These are phyloP conservation scores for Bedellia somnulentella DNA, from an alignment of 2,888 invertebrate genomes.

Conservation along the genomic window DNA sequence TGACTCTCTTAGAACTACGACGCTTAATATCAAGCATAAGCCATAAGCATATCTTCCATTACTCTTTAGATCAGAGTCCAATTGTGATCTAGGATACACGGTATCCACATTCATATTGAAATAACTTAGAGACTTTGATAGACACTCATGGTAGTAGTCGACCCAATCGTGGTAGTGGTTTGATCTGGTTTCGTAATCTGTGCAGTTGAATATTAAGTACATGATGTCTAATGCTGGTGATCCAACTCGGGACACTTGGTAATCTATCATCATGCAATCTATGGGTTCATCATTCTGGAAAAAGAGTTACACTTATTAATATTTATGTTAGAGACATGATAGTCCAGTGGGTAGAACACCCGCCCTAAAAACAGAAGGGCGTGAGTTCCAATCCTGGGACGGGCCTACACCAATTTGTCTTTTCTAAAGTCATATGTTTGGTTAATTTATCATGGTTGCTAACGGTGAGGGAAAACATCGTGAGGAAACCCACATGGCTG, in stretches of 20 bases:
- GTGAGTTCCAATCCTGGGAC: no score
- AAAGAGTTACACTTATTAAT: no score
- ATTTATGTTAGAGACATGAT: no score
- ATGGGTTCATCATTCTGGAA: not conserved
- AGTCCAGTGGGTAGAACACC: no score
- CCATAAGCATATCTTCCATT: not conserved
- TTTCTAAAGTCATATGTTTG: no score
- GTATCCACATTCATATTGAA: not conserved
- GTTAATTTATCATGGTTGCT: no score
- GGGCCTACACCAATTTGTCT: no score
- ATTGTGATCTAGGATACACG: slow-evolving; percentile 2
- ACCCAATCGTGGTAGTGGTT: slow-evolving; percentile 6
- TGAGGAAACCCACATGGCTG: no score
- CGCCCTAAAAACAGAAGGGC: no score
- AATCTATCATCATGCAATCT: slow-evolving; percentile 5
- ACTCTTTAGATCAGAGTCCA: slow-evolving; percentile 1
- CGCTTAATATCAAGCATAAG: not conserved
- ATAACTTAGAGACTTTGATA: not conserved
- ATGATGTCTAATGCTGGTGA: slow-evolving; percentile 2
- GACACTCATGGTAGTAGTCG: slow-evolving; percentile 3
- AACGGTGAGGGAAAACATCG: no score
- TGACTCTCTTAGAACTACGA: not conserved
- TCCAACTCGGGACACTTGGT: slow-evolving; percentile 2
- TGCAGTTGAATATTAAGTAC: slow-evolving; percentile 5
- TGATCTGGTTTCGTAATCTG: slow-evolving; percentile 4